Evolutionary conservation across 2,888 invertebrate species (phyloP).

Genomic region (Drosophila cognata): DNA sequence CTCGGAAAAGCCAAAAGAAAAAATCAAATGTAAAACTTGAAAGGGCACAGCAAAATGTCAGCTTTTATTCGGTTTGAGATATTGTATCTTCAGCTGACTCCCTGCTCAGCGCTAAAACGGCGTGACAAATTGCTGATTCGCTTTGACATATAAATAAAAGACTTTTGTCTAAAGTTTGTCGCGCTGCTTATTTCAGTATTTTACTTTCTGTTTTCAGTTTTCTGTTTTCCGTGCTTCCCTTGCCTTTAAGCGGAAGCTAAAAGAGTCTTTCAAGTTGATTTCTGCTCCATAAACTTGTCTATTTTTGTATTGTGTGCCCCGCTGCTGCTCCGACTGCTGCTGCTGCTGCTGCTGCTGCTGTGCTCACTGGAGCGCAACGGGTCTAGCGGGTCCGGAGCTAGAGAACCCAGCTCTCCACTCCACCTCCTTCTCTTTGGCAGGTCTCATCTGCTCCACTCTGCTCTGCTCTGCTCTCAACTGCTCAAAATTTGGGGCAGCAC

Average conservation of each 20-base stretch:
- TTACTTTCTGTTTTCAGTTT: slow-evolving; percentile 34
- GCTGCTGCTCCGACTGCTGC: slow-evolving; percentile 30
- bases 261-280: slow-evolving; percentile 77
- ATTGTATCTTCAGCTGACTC: slow-evolving; percentile 32
- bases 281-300: slow-evolving; percentile 79
- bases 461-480: neutral
- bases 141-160: slow-evolving; percentile 70
- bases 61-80: slow-evolving; percentile 40
- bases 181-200: slow-evolving; percentile 42
- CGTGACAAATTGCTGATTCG: slow-evolving; percentile 78
- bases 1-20: slow-evolving; percentile 5
- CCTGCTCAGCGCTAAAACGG: slow-evolving; percentile 47
- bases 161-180: slow-evolving; percentile 53
- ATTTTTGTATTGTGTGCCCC: slow-evolving; percentile 62
- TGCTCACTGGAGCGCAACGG: slow-evolving; percentile 66
- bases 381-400: neutral
- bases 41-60: slow-evolving; percentile 53
- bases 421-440: neutral
- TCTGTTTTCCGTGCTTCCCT: neutral
- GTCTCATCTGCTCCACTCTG: slow-evolving; percentile 25
- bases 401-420: slow-evolving; percentile 3
- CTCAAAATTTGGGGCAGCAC: slow-evolving; percentile 72
- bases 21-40: slow-evolving; percentile 39
- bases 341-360: slow-evolving; percentile 31
- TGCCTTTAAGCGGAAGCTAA: slow-evolving; percentile 74